These are phyloP conservation scores for Vireo griseus DNA, from an alignment of 2,797 vertebrate genomes.

Conservation along the genomic window DNA sequence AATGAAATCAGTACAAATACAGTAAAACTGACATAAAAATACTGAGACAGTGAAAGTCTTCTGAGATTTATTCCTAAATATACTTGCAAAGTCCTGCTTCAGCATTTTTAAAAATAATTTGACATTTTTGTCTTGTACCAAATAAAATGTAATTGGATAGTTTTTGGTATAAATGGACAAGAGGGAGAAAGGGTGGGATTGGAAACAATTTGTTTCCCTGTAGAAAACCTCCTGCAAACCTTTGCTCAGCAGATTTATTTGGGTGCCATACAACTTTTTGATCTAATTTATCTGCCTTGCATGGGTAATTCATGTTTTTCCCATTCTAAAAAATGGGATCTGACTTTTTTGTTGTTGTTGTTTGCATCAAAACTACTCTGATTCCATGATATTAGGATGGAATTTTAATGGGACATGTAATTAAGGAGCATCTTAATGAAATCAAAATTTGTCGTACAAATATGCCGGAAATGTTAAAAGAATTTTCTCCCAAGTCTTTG, in stretches of 20 bases:
- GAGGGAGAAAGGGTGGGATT: background rate
- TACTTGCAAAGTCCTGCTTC: background rate
- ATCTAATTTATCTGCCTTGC: background rate
- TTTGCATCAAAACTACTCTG: background rate
- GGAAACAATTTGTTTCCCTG: background rate
- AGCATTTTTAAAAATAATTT: slow-evolving; percentile 51
- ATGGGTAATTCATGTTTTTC: background rate
- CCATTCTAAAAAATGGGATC: background rate
- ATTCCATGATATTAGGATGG: background rate
- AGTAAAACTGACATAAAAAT: slow-evolving; percentile 32
- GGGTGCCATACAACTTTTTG: background rate
- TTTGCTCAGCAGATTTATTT: background rate
- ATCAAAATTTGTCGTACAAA: background rate
- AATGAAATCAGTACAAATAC: slow-evolving; percentile 22
- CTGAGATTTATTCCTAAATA: slow-evolving; percentile 47
- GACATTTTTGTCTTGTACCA: slow-evolving; percentile 28
- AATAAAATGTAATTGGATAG: background rate
- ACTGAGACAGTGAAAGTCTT: slow-evolving; percentile 1
- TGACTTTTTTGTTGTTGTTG: background rate
- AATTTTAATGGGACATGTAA: background rate
- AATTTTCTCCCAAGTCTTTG: background rate
- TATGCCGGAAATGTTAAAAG: background rate
- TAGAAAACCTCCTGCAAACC: background rate
- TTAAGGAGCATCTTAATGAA: background rate
- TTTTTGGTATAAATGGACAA: background rate